Percentiles rank a stretch among this genome's conserved stretches.
Evolutionary conservation across 1,140 invertebrate species (phyloP).

Genomic region (Vanessa atalanta): DNA sequence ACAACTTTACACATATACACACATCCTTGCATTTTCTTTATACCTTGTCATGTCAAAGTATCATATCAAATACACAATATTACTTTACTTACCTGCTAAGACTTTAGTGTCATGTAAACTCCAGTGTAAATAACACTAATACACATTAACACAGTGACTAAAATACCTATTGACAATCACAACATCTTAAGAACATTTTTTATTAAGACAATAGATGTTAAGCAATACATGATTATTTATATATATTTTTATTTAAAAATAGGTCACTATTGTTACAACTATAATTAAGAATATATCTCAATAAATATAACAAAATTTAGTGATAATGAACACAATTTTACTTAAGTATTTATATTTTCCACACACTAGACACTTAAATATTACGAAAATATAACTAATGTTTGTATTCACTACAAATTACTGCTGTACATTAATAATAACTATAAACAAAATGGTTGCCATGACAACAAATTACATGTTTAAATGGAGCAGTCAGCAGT

Average conservation of each 20-base stretch:
- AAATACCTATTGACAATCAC: no score
- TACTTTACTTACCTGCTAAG: no score
- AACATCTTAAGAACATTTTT: not conserved
- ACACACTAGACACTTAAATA: not conserved
- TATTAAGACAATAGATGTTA: not conserved
- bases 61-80: no score
- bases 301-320: not conserved
- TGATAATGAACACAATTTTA: not conserved
- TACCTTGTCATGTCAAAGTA: no score
- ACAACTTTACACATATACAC: no score
- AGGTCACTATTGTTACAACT: not conserved
- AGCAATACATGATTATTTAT: not conserved
- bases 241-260: not conserved
- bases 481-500: not conserved
- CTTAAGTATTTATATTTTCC: not conserved
- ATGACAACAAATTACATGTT: not conserved
- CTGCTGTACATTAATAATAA: not conserved
- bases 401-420: not conserved
- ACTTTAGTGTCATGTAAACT: no score
- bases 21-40: no score
- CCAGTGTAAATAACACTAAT: no score
- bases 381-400: not conserved
- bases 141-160: no score
- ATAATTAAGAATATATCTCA: not conserved
- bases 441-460: not conserved